Evolutionary conservation across 2,888 invertebrate species (phyloP), one percentile per base, ranked within the genome.

Genomic region (Liopterus haemorrhoidalis): DNA sequence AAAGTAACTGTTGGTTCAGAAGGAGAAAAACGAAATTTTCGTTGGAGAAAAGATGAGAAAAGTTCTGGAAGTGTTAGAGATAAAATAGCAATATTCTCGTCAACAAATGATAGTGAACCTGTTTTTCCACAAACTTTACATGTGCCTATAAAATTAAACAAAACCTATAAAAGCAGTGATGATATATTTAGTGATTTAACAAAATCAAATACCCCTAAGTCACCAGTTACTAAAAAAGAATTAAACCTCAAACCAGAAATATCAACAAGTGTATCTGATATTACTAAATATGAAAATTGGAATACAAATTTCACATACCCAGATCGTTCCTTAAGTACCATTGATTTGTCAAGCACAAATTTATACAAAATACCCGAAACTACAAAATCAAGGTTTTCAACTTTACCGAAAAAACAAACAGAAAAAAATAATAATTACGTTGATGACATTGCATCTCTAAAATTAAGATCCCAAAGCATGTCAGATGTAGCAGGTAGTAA

Each of bases 41-140:
- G 14, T 20, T 60, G 82, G 73, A 72, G 78, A 46, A 82, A 84
- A 66, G 85, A 86, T 67, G 84, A 85, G 55, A 80, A 82, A 60
- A 85, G 85, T 51, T 84, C 84, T 66, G 80, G 79, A 53, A 87
- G 86, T 59, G 87, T 89, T 42, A 79, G 82, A 59, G 88, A 88
- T 62, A 88, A 88, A 70, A 89, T 89, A 57, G 88, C 88, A 46
- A 85, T 88, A 83, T 89, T 89, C 67, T 86, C 87, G 31, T 76
- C 71, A 54, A 71, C 72, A 49, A 33, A 70, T 50, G 70, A 72
- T 60, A 70, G 67, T 59, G 37, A 46, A 18, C 39, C 46, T n/a
- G 14, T 39, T n/a, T 18, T 24, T 52, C 43, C 46, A 22, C 41
- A 42, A 31, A 40, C 28, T 20, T 31, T 30, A 31, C 31, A 18